Base-by-base conservation (phyloP, 2,888 invertebrate species). In the Campoletis raptor region DNA sequence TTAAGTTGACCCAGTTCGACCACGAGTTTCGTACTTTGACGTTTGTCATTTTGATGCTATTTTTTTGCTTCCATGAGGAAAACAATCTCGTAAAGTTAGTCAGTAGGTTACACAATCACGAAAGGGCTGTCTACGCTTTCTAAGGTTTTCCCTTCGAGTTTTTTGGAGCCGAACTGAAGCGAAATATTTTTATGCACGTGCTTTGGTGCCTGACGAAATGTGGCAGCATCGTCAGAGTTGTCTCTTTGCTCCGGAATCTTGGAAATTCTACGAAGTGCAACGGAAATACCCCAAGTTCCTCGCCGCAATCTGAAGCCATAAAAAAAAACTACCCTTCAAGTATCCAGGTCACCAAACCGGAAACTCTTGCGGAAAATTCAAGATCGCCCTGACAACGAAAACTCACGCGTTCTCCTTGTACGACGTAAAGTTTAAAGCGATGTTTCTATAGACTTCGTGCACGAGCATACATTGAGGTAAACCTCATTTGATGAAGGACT, bases 351-450 rank as follows among this genome's bases (percentile, higher is more conserved):
- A 66, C 12, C 36, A 79, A 57, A 81, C 48, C 37, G 18, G 64
- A 81, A 73, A 64, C 52, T 80, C 61, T 48, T n/a, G 80, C 48
- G 72, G 54, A 81, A 72, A 72, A 72, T 64, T 36, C 45, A 66
- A 64, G 76, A 36, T 64, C 48, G 15, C 37, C 18, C 45, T 36
- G 37, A 36, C 64, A n/a, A 64, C 18, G 37, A 81, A 45, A 21
- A 70, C 36, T 64, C n/a, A n/a, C 72, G 52, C 15, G 70, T 24
- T 2, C 37, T 64, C 21, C 48, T 12, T 37, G 2, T 2, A 37
- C 24, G 2, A 45, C 36, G 52, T 15, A 10, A 52, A 37, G 70
- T 18, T 24, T 0, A 48, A 64, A 80, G 57, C 42, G 42, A 69
- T 7, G 54, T 42, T 67, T 78, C 54, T 18, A 67, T 30, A 21